These are phyloP conservation scores for Alviniconcha marisindica DNA, from an alignment of 1,140 invertebrate species.

Conservation along the genomic window DNA sequence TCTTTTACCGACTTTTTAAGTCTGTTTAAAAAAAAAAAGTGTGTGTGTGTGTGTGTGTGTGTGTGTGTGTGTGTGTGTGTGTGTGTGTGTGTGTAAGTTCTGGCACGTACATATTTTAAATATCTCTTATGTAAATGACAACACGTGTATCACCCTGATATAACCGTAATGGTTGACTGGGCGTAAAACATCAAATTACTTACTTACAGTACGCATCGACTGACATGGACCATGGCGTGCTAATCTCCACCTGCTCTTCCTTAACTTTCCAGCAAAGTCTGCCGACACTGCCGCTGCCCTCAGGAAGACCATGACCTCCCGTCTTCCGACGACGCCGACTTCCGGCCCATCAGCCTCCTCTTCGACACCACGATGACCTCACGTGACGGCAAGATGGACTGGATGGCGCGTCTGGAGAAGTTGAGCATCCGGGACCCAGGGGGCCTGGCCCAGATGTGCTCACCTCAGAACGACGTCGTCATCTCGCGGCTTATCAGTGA, in stretches of 20 bases:
- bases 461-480: conserved; percentile 66
- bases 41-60: too few relatives aligned
- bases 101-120: too few relatives aligned
- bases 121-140: too few relatives aligned
- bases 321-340: conserved; percentile 59
- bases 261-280: conserved; percentile 82
- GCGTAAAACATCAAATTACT: too few relatives aligned
- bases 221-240: too few relatives aligned
- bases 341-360: conserved; percentile 61
- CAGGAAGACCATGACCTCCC: conserved; percentile 82
- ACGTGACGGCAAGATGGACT: conserved; percentile 46
- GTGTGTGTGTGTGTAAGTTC: too few relatives aligned
- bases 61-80: too few relatives aligned
- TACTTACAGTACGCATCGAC: too few relatives aligned
- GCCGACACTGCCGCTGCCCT: conserved; percentile 83
- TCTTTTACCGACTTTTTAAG: too few relatives aligned
- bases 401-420: conserved; percentile 56
- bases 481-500: conserved; percentile 67
- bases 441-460: conserved; percentile 59
- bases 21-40: too few relatives aligned
- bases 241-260: background rate
- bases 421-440: conserved; percentile 61
- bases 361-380: conserved; percentile 51
- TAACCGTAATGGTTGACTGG: too few relatives aligned
- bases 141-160: too few relatives aligned